Conservation (phyloP, 2,888 invertebrate species). For the Allacma fusca region DNA sequence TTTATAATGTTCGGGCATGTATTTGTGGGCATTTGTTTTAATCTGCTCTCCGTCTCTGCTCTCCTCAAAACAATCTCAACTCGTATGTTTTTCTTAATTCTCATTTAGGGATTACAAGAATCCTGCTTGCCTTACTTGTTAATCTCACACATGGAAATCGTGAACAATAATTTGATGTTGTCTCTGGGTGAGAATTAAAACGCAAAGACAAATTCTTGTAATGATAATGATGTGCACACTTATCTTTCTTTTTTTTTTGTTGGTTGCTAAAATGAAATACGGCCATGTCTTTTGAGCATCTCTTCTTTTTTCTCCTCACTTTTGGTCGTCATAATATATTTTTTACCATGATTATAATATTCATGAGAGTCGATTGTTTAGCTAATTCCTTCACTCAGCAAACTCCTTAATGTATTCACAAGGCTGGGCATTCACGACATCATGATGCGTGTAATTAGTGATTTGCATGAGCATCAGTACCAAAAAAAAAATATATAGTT, state of each 20-base stretch:
- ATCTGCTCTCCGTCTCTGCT: not conserved
- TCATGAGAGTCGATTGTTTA: constrained; percentile 34
- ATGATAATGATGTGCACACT: not conserved
- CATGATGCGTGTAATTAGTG: constrained; percentile 33
- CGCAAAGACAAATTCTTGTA: constrained; percentile 16
- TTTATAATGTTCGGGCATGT: not conserved
- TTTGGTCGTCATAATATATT: not conserved
- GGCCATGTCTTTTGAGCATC: not conserved
- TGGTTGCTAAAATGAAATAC: constrained; percentile 17
- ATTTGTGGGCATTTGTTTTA: not conserved
- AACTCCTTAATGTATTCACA: constrained; percentile 31
- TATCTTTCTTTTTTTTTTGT: not conserved
- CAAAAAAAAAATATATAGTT: not conserved
- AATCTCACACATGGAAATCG: not conserved
- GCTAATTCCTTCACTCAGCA: constrained; percentile 33
- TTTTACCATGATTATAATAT: constrained; percentile 31
- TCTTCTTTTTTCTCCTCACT: not conserved
- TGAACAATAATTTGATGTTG: not conserved
- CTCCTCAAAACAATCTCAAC: not conserved
- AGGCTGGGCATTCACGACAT: constrained; percentile 42
- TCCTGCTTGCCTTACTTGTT: not conserved
- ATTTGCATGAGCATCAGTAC: constrained; percentile 23
- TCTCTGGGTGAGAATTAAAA: constrained; percentile 6
- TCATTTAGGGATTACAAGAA: not conserved
- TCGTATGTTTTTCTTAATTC: not conserved